Base-by-base conservation (phyloP, 1,140 invertebrate species). In the Teleopsis dalmanni region DNA sequence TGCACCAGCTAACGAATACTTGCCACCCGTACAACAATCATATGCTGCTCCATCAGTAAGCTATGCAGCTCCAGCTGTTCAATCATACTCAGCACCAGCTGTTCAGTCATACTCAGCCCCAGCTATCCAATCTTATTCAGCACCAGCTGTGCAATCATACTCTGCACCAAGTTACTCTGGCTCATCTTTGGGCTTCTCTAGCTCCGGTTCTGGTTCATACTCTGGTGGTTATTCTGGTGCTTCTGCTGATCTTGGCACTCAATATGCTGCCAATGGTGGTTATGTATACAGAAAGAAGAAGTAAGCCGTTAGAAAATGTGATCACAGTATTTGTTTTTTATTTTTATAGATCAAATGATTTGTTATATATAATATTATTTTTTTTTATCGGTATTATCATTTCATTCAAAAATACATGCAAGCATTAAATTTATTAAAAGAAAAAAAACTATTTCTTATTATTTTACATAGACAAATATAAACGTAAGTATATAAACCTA, bases 271-370 rank as follows among this genome's bases (percentile, higher is more conserved):
- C 40, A 26, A 9, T 26, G 26, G 16, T 14, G 13, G 19, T 42
- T 23, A 67, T 29, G 58, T 67, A 49, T 67, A 67, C 64, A 64
- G 46, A 56, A 66, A 51, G 45, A n/a, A n/a, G n/a, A 52, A 52
- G 45, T 52, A 52, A 52, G 37, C 37, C 49, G 37, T 33, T 47
- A 19, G 21, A 42, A 43, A 48, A 34, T 38, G 10, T 27, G 14
- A 40, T 38, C n/a, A n/a, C n/a, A n/a, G n/a, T n/a, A n/a, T n/a
- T n/a, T n/a, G n/a, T n/a, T n/a, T n/a, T n/a, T n/a, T n/a, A n/a
- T n/a, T n/a, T n/a, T n/a, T n/a, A n/a, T n/a, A n/a, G n/a, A n/a
- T n/a, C n/a, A n/a, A n/a, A n/a, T n/a, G n/a, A n/a, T n/a, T n/a
- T n/a, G n/a, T n/a, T n/a, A n/a, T n/a, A n/a, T n/a, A n/a, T n/a